These are phyloP conservation scores for Arctia plantaginis DNA, from an alignment of 2,888 invertebrate genomes.

Conservation along the genomic window DNA sequence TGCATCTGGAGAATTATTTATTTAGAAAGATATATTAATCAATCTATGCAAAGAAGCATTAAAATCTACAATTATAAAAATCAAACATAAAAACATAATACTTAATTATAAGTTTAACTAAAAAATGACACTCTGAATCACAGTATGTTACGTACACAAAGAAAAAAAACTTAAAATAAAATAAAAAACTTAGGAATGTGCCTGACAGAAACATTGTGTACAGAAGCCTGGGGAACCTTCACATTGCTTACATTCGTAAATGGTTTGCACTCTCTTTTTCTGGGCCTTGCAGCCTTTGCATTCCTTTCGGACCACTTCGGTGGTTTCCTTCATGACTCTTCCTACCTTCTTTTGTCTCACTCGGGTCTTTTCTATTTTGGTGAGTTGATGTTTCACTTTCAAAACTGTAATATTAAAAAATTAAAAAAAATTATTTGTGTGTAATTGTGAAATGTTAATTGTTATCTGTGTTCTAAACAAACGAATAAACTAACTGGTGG, in stretches of 20 bases:
- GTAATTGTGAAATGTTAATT: too few species aligned
- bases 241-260: conserved; percentile 52
- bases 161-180: conserved; percentile 20
- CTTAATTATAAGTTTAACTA: conserved; percentile 28
- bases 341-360: conserved; percentile 23
- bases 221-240: conserved; percentile 47
- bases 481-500: too few species aligned
- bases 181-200: conserved; percentile 30
- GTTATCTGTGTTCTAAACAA: too few species aligned
- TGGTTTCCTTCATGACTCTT: conserved; percentile 29
- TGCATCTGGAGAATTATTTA: too few species aligned
- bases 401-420: too few species aligned
- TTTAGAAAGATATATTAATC: too few species aligned
- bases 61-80: conserved; percentile 6
- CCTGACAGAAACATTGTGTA: conserved; percentile 45
- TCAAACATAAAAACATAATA: conserved; percentile 14
- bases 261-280: conserved; percentile 49
- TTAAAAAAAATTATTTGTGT: too few species aligned
- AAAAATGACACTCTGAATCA: conserved; percentile 14
- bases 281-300: conserved; percentile 49
- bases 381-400: conserved; percentile 41
- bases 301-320: conserved; percentile 48
- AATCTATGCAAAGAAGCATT: too few species aligned
- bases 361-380: conserved; percentile 48
- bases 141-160: conserved; percentile 14